Percentiles rank a stretch among this genome's conserved stretches.
Conservation (phyloP, 2,113 vertebrate species). For the Gavialis gangeticus region DNA sequence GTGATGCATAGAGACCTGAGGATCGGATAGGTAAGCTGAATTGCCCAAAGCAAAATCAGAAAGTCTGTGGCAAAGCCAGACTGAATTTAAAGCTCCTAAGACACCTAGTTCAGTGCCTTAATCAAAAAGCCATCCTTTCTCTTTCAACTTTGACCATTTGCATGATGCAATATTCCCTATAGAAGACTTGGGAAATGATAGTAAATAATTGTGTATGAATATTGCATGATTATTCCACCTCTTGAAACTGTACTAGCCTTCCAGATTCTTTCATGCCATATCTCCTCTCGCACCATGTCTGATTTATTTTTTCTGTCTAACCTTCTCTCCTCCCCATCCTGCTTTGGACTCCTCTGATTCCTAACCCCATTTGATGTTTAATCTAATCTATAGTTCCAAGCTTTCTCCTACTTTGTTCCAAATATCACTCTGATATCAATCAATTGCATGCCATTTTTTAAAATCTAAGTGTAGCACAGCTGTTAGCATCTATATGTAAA, state of each 20-base stretch:
- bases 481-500: not conserved
- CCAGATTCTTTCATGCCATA: not conserved
- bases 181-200: too few species aligned
- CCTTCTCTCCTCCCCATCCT: not conserved
- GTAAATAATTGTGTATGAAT: not conserved
- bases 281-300: not conserved
- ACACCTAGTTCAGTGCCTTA: not conserved
- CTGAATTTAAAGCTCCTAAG: not conserved
- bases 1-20: not conserved
- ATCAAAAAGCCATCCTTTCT: not conserved
- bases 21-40: not conserved
- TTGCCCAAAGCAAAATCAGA: not conserved
- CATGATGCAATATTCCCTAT: too few species aligned
- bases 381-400: not conserved
- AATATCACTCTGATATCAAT: not conserved
- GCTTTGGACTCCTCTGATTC: not conserved
- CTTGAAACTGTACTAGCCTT: not conserved
- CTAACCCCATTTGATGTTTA: not conserved
- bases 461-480: not conserved
- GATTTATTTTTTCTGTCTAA: not conserved
- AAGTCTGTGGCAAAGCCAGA: not conserved
- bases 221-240: not conserved
- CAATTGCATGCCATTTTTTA: not conserved
- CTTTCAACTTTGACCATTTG: fast-evolving
- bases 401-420: not conserved